Evolutionary conservation across 1,140 invertebrate genomes (phyloP).

Genomic region (Drosophila kikkawai): DNA sequence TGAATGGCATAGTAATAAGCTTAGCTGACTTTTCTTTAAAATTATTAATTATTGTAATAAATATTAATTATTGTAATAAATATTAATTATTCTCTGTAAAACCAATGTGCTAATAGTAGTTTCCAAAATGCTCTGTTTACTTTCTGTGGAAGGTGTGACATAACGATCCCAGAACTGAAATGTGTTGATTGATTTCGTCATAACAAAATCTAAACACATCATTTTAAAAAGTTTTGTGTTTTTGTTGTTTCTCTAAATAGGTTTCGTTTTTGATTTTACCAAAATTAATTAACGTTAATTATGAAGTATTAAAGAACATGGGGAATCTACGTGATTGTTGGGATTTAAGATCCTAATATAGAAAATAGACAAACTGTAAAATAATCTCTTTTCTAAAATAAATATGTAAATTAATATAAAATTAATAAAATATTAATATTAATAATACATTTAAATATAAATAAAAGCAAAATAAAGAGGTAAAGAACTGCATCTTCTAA

Average conservation of each 20-base stretch:
- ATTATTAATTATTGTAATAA: too few species aligned
- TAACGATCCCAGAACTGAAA: not conserved
- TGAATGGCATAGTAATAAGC: too few species aligned
- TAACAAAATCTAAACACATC: not conserved
- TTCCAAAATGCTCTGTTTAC: not conserved
- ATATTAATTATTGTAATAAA: not conserved
- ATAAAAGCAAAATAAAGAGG: not conserved
- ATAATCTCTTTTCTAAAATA: too few species aligned
- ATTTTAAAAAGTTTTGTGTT: not conserved
- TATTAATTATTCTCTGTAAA: not conserved
- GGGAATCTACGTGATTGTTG: not conserved
- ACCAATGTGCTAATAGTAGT: not conserved
- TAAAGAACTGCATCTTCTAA: not conserved
- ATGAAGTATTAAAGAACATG: not conserved
- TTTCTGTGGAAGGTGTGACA: not conserved
- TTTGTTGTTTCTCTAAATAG: not conserved
- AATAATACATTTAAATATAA: not conserved
- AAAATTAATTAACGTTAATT: not conserved
- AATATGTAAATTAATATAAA: not conserved
- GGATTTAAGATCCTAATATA: not conserved
- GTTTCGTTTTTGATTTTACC: not conserved
- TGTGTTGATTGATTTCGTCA: constrained; percentile 8
- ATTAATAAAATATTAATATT: not conserved
- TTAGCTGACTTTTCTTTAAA: too few species aligned
- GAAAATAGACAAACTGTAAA: not conserved